phyloP scores from a whole-genome alignment of 2,888 invertebrate species.

The Drepanosiphum platanoidis region DNA sequence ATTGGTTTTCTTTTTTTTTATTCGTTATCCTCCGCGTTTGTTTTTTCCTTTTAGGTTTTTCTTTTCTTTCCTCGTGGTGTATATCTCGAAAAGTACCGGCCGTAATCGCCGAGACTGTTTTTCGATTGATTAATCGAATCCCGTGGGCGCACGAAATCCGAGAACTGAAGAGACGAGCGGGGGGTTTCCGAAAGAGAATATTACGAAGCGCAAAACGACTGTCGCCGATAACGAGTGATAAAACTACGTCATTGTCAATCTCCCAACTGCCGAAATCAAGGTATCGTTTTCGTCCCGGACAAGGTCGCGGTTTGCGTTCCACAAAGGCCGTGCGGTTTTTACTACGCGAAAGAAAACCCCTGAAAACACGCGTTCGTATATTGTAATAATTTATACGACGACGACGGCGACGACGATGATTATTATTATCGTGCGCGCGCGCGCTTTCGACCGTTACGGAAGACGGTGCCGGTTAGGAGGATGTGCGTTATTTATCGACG shows the following conservation, averaged over 20 bases:
- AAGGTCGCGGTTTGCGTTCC: no score
- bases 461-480: no score
- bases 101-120: not conserved
- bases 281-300: not conserved
- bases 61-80: not conserved
- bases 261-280: not conserved
- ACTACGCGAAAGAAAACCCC: not conserved
- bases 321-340: not conserved
- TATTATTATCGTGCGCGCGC: no score
- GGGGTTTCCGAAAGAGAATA: no score
- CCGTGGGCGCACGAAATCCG: not conserved
- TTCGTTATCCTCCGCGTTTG: not conserved
- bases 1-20: no score
- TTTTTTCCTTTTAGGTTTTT: not conserved
- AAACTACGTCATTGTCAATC: not conserved
- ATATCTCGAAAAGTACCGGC: no score
- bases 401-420: no score
- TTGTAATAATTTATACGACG: no score
- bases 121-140: not conserved
- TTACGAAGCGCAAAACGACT: not conserved
- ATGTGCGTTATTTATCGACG: no score
- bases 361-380: not conserved
- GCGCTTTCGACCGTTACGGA: no score
- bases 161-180: no score
- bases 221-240: not conserved